Base-by-base conservation (phyloP, 1,140 invertebrate species). In the Lycorma delicatula region DNA sequence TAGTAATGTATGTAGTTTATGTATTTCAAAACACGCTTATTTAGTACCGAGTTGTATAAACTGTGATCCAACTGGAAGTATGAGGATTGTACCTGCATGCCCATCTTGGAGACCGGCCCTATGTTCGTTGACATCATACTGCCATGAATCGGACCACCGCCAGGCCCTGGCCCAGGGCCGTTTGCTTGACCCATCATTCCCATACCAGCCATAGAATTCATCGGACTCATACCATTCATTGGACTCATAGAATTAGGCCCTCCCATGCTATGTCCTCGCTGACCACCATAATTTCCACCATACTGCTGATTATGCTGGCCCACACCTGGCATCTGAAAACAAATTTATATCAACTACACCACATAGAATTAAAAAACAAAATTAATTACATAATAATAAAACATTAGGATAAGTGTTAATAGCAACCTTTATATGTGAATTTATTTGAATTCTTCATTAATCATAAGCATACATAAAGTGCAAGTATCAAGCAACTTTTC, bases 91-190 rank as follows among this genome's bases (percentile, higher is more conserved):
- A 75, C 79, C 77, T 84, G 83, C 73, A 84, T 83, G 13, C 72
- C 77, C 70, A 79, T 76, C 61, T 79, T 79, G 53, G 71, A 71
- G 66, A 75, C 72, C 26, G 63, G 61, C 28, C 71, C 72, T 76
- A 84, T 79, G 70, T 38, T 73, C 74, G 22, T 49, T 48, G 57
- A 48, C 77, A 85, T 85, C 76, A 83, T 83, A 63, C 77, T 80
- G 56, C 75, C 73, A 63, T 81, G 79, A 77, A 81, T 74, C 56
- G 65, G 65, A 1, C 60, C 60, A 1, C 60, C 60, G 7, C 41
- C 25, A 26, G 58, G 65, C 61, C 4, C 60, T 56, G 12, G 54
- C 23, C 22, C 74, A 55, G 65, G 65, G 1, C 60, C 60, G 9
- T 38, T 25, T 18, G 66, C 67, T 41, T 65, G 66, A 5, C 62